A percentile compares a stretch with the other conserved stretches of the same genome.
Evolutionary conservation across 2,888 invertebrate species (phyloP).

Genomic region (Latrodectus hesperus): DNA sequence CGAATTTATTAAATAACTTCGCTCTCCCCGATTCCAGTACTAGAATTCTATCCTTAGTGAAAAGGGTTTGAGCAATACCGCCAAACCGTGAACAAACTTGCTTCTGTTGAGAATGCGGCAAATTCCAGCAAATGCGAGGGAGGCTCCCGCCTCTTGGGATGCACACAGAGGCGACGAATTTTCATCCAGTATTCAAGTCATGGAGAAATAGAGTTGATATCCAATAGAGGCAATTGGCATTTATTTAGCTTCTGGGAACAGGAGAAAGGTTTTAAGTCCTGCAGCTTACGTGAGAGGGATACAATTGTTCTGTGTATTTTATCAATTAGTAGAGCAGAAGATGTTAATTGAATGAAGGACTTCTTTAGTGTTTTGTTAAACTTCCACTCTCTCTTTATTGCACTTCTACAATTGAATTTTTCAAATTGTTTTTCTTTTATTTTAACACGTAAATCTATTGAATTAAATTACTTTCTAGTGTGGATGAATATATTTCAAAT

Average conservation of each 20-base stretch:
- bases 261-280: constrained; percentile 1
- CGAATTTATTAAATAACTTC: neutral
- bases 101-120: neutral
- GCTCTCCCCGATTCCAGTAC: neutral
- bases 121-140: neutral
- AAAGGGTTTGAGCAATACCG: neutral
- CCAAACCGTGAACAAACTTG: neutral
- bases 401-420: too few species aligned
- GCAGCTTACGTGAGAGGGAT: too few species aligned
- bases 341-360: too few species aligned
- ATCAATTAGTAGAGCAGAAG: too few species aligned
- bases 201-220: constrained; percentile 5
- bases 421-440: too few species aligned
- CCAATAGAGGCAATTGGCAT: constrained; percentile 45
- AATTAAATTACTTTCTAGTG: too few species aligned
- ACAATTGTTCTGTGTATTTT: too few species aligned
- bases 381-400: too few species aligned
- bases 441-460: too few species aligned
- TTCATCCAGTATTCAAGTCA: constrained; percentile 39
- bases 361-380: too few species aligned
- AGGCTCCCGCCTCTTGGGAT: neutral
- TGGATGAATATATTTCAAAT: too few species aligned
- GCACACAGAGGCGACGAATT: constrained; percentile 19
- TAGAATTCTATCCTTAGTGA: neutral
- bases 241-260: constrained; percentile 26